Evolutionary conservation across 2,113 vertebrate genomes (phyloP).

Genomic region (Hippocampus comes): DNA sequence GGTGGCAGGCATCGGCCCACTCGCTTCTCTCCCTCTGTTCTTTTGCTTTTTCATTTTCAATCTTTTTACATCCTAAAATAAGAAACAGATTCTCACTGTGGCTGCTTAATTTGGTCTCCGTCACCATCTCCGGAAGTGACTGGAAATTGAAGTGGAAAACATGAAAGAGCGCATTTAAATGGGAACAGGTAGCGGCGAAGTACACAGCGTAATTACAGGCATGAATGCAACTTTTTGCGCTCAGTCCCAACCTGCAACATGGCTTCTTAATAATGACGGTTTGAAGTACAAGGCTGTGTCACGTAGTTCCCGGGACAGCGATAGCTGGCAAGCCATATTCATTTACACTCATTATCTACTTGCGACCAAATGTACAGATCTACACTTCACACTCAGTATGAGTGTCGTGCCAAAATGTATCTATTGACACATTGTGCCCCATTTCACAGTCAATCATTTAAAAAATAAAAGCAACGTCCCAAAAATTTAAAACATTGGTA

Average conservation of each 20-base stretch:
- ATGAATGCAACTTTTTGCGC: conserved; percentile 58
- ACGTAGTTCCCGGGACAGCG: not conserved
- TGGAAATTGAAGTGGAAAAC: conserved; percentile 72
- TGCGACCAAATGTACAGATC: too few relatives aligned
- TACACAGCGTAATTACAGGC: conserved; percentile 69
- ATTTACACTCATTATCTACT: too few relatives aligned
- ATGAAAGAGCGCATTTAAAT: conserved; percentile 41
- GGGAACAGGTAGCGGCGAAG: conserved; percentile 47
- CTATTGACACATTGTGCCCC: too few relatives aligned
- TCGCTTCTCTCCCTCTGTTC: conserved; percentile 54
- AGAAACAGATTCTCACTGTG: conserved; percentile 72
- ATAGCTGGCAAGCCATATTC: not conserved
- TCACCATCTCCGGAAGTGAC: conserved; percentile 68
- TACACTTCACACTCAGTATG: too few relatives aligned
- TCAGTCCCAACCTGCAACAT: conserved; percentile 29
- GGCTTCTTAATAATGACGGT: conserved; percentile 42
- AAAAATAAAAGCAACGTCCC: too few relatives aligned
- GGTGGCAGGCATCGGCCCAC: conserved; percentile 65
- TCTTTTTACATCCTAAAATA: conserved; percentile 74
- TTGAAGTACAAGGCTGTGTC: conserved; percentile 13
- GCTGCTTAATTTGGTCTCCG: conserved; percentile 67
- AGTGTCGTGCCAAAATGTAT: too few relatives aligned
- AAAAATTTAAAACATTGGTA: too few relatives aligned
- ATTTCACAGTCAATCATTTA: too few relatives aligned
- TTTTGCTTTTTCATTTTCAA: conserved; percentile 69